phyloP scores from a whole-genome alignment of 2,113 vertebrate species.

The Podilymbus podiceps region DNA sequence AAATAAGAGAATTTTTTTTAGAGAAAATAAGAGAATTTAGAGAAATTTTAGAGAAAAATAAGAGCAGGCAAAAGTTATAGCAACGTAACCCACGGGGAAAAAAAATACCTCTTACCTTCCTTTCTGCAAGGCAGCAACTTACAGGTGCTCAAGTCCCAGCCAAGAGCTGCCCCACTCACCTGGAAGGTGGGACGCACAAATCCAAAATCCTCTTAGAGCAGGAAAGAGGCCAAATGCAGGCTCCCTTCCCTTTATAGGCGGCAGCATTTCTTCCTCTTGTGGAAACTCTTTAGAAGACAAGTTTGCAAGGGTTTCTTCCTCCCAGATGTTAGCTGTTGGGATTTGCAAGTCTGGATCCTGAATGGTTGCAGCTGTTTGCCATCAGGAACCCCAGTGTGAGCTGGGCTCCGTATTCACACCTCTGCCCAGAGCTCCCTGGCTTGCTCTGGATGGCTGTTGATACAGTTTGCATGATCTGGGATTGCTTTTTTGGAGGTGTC shows the following conservation, averaged over 20 bases:
- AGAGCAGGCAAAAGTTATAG: not conserved
- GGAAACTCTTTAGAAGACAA: not conserved
- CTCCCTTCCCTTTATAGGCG: not conserved
- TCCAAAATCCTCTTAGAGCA: not conserved
- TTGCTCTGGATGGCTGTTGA: not conserved
- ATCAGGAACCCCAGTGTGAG: not conserved
- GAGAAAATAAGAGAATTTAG: not conserved
- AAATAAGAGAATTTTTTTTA: not conserved
- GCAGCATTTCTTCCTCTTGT: not conserved
- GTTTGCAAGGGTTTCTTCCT: not conserved
- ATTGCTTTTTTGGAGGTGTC: fast-evolving
- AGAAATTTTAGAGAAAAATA: not conserved
- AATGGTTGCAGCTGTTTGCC: not conserved
- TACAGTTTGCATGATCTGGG: not conserved
- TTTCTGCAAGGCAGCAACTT: not conserved
- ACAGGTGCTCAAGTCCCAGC: not conserved
- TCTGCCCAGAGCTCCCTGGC: not conserved
- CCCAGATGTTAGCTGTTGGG: not conserved
- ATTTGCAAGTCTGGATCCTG: not conserved
- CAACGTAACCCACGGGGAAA: not conserved
- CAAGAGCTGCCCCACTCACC: not conserved
- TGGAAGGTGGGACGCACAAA: not conserved
- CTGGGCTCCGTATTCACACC: not conserved
- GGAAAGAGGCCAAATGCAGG: not conserved
- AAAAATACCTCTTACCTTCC: not conserved